Percentiles rank a stretch among this genome's conserved stretches.
Conservation (phyloP, 2,113 vertebrate genomes). For the Leptobrachium leishanense region DNA sequence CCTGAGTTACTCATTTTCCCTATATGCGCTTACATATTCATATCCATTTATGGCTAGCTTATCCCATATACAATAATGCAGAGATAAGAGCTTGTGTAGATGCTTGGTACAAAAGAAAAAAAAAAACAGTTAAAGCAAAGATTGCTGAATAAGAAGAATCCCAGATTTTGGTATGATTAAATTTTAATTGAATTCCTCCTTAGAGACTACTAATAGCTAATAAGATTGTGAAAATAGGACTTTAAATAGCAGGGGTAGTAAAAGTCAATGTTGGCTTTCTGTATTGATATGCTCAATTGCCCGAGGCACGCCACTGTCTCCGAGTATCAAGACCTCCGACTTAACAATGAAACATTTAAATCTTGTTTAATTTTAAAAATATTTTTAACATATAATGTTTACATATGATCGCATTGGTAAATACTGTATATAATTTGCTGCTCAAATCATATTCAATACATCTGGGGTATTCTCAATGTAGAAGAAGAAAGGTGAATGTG, state of each 20-base stretch:
- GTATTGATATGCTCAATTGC: conserved; percentile 65
- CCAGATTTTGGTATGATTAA: conserved; percentile 75
- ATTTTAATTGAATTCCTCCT: conserved; percentile 80
- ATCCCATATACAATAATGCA: not conserved
- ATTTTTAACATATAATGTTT: not conserved
- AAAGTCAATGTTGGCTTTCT: conserved; percentile 62
- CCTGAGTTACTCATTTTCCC: too few relatives aligned
- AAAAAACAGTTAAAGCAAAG: conserved; percentile 55
- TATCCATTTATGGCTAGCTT: not conserved
- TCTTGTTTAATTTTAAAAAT: conserved; percentile 50
- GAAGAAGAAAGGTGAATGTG: too few relatives aligned
- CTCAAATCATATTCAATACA: too few relatives aligned
- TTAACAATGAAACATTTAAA: conserved; percentile 64
- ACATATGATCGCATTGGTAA: too few relatives aligned
- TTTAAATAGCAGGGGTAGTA: conserved; percentile 72
- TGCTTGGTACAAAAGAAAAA: not conserved
- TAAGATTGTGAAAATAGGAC: conserved; percentile 72
- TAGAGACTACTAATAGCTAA: conserved; percentile 74
- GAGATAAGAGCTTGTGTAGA: not conserved
- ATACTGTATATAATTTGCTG: too few relatives aligned
- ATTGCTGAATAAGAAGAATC: conserved; percentile 75
- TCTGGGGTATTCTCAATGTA: too few relatives aligned
- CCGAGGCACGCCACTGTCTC: conserved; percentile 53
- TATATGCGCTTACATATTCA: too few relatives aligned
- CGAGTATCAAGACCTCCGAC: conserved; percentile 58